Base-by-base conservation (phyloP, 30 jellyfish, hydroid and myxozoan species). In the Chrysaora quinquecirrha region DNA sequence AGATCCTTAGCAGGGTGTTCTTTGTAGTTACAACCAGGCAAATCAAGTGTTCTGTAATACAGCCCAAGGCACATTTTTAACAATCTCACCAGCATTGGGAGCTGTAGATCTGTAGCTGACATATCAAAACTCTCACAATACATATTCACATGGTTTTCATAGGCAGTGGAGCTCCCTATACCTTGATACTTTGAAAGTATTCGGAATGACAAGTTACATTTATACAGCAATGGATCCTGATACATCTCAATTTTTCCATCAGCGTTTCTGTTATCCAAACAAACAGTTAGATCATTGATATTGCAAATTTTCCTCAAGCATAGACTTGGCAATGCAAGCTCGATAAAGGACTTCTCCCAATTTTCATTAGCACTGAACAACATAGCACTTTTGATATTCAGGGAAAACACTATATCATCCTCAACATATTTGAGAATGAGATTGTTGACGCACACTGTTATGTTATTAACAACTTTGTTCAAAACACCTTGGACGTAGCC, bases 171-270 rank as follows among this genome's bases (percentile, higher is more conserved):
- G 54, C 97, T 87, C 48, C 84, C 89, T 0, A 81, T 34, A 24
- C 94, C 89, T 46, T 33, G 67, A 50, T 93, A 87, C 49, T 67
- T 83, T 7, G 97, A 86, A 11, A 87, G 47, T 0, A 93, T 48
- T 28, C 98, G 96, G 48, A 97, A 86, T 12, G 85, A 30, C 1
- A 93, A 63, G 69, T 78, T 93, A 58, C 98, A 86, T 49, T 83
- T 93, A 83, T 83, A 93, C 48, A 93, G 74, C 9, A 93, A 65
- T 11, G 98, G 98, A 23, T 93, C 98, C 70, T 93, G 98, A 72
- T 93, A 93, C 82, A 93, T 71, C 35, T 93, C 98, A n/a, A 93
- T 93, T 68, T 75, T 93, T 16, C 98, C 98, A 93, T 91, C 92
- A 4, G 98, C 86, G 72, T 82, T 87, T 50, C 96, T 66, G 38